These are phyloP conservation scores for Drosophila meridionalis DNA, from an alignment of 2,888 invertebrate genomes.

Conservation along the genomic window DNA sequence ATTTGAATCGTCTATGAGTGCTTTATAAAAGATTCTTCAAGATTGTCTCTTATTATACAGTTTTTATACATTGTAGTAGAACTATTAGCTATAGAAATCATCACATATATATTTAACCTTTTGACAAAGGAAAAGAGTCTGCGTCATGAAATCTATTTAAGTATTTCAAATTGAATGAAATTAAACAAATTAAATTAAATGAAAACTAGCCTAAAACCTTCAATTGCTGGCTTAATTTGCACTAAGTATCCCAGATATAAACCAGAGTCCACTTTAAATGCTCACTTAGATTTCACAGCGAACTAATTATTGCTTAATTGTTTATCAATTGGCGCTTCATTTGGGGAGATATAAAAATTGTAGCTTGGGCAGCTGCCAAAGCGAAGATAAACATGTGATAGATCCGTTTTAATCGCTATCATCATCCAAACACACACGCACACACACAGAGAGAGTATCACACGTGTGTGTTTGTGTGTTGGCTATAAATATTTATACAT, in stretches of 20 bases:
- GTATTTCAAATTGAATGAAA: no score
- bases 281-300: neutral
- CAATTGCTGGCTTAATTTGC: neutral
- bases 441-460: neutral
- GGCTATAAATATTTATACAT: conserved; percentile 29
- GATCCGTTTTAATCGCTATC: conserved; percentile 16
- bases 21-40: no score
- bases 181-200: neutral
- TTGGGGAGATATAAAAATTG: neutral
- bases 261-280: neutral
- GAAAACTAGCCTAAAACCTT: neutral
- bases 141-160: no score
- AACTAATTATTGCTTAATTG: conserved; percentile 11
- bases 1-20: no score
- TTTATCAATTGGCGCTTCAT: conserved; percentile 5
- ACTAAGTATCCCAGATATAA: rapidly evolving
- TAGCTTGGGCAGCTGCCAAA: neutral
- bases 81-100: no score
- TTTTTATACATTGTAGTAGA: no score
- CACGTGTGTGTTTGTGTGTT: neutral
- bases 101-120: no score
- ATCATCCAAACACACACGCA: neutral
- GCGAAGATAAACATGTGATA: conserved; percentile 7
- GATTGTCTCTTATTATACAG: no score
- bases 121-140: no score